Base-by-base conservation (phyloP, 2,113 vertebrate species). In the Petaurus breviceps region DNA sequence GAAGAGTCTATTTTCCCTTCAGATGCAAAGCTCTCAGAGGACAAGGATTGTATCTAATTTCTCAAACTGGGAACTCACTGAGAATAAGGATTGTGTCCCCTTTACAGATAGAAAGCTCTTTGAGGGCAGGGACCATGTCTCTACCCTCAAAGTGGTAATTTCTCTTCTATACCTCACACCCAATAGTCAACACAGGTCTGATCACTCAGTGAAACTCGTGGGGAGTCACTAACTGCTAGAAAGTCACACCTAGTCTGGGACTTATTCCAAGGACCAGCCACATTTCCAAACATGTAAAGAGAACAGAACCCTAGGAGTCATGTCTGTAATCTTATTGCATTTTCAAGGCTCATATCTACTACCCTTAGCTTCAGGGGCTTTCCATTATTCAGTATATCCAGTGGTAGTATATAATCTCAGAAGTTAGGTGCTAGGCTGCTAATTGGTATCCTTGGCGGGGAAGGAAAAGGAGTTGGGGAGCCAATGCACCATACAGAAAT, bases 331-430 rank as follows among this genome's bases (percentile, higher is more conserved):
- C 89, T 50, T 9, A 0, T 47, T 89, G 50, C 2, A 77, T 53
- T 94, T 95, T 96, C 89, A 91, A 95, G 28, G 50, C 53, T 95
- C 92, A 11, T 47, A n/a, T 57, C 92, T 22, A 7, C 93, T 61
- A 47, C 90, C 57, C 90, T 53, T 90, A 95, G 89, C 77, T 61
- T 61, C 47, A n/a, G 61, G 94, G 89, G 84, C 31, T 91, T 94
- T 95, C 91, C 90, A 92, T 96, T 93, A 95, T 94, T 95, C 94
- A 90, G 92, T 25, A 90, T 92, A 54, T 91, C 84, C 49, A 51
- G 3, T 28, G 49, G 37, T 49, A 91, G 55, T 47, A 90, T 94
- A 47, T 50, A 31, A 24, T 91, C 93, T 92, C 90, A 89, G 94
- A 96, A 96, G 52, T 52, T 89, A 50, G 89, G 91, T 90, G 94